Evolutionary conservation across 2,888 invertebrate genomes (phyloP), one percentile per base, ranked within the genome.

Genomic region (Rosalia funebris): DNA sequence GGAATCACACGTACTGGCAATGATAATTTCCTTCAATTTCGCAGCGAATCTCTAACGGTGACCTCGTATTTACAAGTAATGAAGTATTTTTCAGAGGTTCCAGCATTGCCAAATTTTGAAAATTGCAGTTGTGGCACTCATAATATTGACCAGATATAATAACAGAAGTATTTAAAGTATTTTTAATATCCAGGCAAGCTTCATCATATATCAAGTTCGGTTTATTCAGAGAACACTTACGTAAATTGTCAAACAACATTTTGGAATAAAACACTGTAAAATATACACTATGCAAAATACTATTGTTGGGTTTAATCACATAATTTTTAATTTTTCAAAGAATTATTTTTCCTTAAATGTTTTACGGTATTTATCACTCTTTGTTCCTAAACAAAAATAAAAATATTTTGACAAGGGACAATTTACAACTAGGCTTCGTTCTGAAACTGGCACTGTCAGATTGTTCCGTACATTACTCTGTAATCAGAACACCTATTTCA

Each of bases 111-210:
- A 78, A 67, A 19, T 73, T 71, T 72, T 78, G 76, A 57, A 76
- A 80, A 59, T 78, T 72, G 60, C 82, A 82, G 36, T 78, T 73
- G 55, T 78, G 75, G 68, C 82, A 82, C 61, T 82, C 80, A 12
- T 73, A 70, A 68, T 82, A 82, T 57, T 82, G 82, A 7, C 80
- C 80, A 57, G 53, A 71, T 53, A 82, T 64, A 9, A 54, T 57
- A 17, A 81, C 69, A 36, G 60, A 65, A 12, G 69, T 60, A 53
- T 73, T 71, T 1, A 77, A 53, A 1, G 56, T 63, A 67, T 81
- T 82, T n/a, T 68, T 41, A 47, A 82, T 74, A 67, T 82, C 80
- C 39, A 82, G 53, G 69, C 82, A 82, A 17, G 82, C 82, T 61
- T 82, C 81, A 69, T 82, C 82, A 58, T 76, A 81, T 11, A 71